Percentiles rank a stretch among this genome's conserved stretches.
Evolutionary conservation across 1,140 invertebrate species (phyloP).

Genomic region (Tenebrio molitor): DNA sequence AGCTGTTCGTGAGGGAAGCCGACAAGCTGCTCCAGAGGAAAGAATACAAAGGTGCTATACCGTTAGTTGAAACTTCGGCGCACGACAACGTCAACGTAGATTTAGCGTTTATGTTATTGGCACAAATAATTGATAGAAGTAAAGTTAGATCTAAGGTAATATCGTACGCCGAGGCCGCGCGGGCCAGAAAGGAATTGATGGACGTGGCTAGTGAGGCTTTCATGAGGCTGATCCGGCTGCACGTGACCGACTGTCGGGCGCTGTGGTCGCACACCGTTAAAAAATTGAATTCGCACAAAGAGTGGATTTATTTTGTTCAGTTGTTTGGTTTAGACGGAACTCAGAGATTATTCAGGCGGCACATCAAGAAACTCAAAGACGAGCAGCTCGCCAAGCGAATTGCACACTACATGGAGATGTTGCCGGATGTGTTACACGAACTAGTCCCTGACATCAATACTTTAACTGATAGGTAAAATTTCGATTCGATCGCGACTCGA

Average conservation of each 20-base stretch:
- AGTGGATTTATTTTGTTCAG: conserved; percentile 93
- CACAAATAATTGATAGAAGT: conserved; percentile 90
- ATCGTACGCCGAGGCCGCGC: conserved; percentile 89
- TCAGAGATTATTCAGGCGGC: conserved; percentile 83
- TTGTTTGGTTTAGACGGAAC: conserved; percentile 89
- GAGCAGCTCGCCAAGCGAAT: conserved; percentile 87
- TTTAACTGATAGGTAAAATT: conserved; percentile 82
- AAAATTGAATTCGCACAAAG: conserved; percentile 87
- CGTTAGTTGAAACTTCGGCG: conserved; percentile 94
- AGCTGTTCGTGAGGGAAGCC: conserved; percentile 89
- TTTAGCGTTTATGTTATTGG: conserved; percentile 91
- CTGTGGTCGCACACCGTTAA: conserved; percentile 90
- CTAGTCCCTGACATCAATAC: conserved; percentile 86
- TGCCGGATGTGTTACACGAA: conserved; percentile 85
- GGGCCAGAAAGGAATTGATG: conserved; percentile 87
- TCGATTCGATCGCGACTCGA: too few relatives aligned
- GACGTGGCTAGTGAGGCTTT: conserved; percentile 92
- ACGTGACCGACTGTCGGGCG: conserved; percentile 86
- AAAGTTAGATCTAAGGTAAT: conserved; percentile 76
- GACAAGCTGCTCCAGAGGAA: conserved; percentile 90
- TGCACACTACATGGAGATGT: conserved; percentile 83
- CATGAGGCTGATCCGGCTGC: conserved; percentile 85
- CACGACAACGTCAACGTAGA: conserved; percentile 98
- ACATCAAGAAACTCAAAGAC: conserved; percentile 88
- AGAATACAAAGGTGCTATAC: conserved; percentile 91